Percentiles rank a stretch among this genome's conserved stretches.
Evolutionary conservation across 2,888 invertebrate genomes (phyloP).

Genomic region (Dasypogon diadema): DNA sequence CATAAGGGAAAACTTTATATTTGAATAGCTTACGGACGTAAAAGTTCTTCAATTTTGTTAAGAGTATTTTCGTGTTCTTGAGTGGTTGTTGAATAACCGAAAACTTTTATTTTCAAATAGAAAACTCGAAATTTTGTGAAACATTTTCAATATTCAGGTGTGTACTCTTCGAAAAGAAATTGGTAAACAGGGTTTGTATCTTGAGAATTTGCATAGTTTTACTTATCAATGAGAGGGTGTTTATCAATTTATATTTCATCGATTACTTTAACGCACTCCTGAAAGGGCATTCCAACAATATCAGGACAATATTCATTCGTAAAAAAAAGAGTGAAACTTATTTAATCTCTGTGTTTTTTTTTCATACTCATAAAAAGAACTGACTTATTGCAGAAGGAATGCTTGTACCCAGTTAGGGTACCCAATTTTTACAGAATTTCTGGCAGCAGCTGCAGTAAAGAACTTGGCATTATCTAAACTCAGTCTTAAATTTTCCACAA

Average conservation of each 20-base stretch:
- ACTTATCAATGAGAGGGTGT: no score
- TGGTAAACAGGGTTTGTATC: no score
- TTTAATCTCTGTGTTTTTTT: not conserved
- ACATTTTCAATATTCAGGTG: constrained; percentile 15
- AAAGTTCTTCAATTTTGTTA: constrained; percentile 40
- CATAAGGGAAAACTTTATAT: not conserved
- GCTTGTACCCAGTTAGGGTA: not conserved
- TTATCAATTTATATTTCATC: no score
- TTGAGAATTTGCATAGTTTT: no score
- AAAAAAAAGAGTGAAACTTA: not conserved
- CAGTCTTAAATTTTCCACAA: constrained; percentile 28
- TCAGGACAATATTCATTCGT: no score
- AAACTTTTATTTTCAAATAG: not conserved
- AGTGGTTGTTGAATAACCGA: constrained; percentile 36
- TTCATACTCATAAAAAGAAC: not conserved
- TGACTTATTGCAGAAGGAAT: constrained; percentile 12
- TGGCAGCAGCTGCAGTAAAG: constrained; percentile 18
- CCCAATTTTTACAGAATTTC: constrained; percentile 20
- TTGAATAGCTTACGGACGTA: constrained; percentile 1
- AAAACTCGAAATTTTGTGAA: no score
- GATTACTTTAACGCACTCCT: no score
- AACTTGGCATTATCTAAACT: constrained; percentile 20
- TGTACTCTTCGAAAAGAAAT: not conserved
- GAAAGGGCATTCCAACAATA: no score
- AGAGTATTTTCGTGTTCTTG: constrained; percentile 32